A percentile compares a stretch with the other conserved stretches of the same genome.
phyloP scores from a whole-genome alignment of 2,113 vertebrate genomes.

The Platichthys stellatus region DNA sequence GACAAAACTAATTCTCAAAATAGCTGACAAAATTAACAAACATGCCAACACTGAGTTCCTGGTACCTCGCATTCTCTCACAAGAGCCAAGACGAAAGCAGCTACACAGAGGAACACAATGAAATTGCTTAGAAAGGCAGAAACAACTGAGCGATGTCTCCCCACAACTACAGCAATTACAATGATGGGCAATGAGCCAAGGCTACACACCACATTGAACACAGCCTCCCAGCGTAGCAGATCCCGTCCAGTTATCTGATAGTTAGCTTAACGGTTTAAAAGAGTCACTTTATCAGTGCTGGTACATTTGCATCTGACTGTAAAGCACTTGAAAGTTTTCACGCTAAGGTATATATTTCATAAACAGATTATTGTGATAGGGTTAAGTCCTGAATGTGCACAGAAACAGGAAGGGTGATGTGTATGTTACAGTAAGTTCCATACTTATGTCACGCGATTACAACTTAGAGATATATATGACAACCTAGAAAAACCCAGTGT shows the following conservation, averaged over 20 bases:
- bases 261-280: no score
- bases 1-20: background rate
- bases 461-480: no score
- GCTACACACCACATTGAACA: conserved; percentile 12
- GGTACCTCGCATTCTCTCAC: conserved; percentile 30
- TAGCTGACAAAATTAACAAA: background rate
- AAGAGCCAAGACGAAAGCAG: conserved; percentile 10
- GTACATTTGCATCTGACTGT: no score
- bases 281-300: no score
- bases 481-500: no score
- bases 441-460: no score
- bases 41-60: conserved; percentile 11
- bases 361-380: no score
- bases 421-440: no score
- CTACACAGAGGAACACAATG: background rate
- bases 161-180: conserved; percentile 50
- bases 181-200: conserved; percentile 35
- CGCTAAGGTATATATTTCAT: no score
- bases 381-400: no score
- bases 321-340: no score
- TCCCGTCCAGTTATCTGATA: background rate
- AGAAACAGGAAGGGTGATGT: no score
- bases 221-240: conserved; percentile 13
- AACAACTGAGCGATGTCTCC: conserved; percentile 43
- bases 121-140: conserved; percentile 30